These are phyloP conservation scores for Vanacampus margaritifer DNA, from an alignment of 2,113 vertebrate species.

Conservation along the genomic window DNA sequence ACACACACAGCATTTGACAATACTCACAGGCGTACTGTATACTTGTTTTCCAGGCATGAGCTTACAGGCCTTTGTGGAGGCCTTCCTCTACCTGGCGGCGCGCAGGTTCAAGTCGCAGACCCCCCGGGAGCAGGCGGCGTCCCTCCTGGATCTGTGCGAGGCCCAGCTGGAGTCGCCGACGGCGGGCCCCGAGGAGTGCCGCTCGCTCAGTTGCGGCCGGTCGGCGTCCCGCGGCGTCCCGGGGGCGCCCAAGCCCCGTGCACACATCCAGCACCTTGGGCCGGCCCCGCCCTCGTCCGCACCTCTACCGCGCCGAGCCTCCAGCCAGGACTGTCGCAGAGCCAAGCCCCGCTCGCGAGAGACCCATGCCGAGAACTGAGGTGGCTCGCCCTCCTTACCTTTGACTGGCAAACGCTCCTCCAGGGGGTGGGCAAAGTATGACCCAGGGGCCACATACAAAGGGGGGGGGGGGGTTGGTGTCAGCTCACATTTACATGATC, in stretches of 20 bases:
- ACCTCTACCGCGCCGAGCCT: slow-evolving; percentile 20
- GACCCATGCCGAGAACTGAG: slow-evolving; percentile 62
- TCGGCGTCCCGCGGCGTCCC: slow-evolving; percentile 11
- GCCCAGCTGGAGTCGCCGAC: slow-evolving; percentile 71
- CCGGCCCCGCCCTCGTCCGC: slow-evolving; percentile 19
- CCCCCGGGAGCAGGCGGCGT: slow-evolving; percentile 78
- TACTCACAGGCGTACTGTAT: not conserved
- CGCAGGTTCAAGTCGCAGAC: slow-evolving; percentile 79
- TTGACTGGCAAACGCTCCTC: slow-evolving; percentile 13
- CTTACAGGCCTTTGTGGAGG: slow-evolving; percentile 89
- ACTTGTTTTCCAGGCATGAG: slow-evolving; percentile 82
- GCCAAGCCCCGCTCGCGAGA: slow-evolving; percentile 51
- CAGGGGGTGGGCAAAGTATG: not conserved
- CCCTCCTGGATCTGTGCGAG: slow-evolving; percentile 82
- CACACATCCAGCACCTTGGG: slow-evolving; percentile 16
- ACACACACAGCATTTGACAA: no score
- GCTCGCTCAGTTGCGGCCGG: slow-evolving; percentile 69
- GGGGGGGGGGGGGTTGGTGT: no score
- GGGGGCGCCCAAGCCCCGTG: slow-evolving; percentile 18
- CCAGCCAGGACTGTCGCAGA: slow-evolving; percentile 57
- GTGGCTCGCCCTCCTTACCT: slow-evolving; percentile 29
- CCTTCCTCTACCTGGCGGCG: slow-evolving; percentile 86
- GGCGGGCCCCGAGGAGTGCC: slow-evolving; percentile 63
- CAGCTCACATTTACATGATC: no score
- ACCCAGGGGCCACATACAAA: not conserved